Conservation (phyloP, 1,140 invertebrate species). For the Meteorus sp. region DNA sequence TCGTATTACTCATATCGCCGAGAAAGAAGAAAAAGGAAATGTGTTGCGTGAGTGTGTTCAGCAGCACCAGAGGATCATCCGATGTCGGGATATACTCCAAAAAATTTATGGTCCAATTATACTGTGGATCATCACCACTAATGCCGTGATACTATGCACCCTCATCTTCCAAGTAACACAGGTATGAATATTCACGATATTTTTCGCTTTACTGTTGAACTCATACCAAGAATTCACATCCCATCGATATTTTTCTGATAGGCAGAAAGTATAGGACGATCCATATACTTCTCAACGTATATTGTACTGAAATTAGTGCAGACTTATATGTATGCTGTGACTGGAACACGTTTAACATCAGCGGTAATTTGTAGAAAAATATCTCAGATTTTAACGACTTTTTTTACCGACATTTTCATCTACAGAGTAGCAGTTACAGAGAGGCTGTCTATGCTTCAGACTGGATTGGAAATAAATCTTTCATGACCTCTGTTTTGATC, state of each 20-base stretch:
- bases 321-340: not conserved
- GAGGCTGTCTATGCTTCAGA: constrained; percentile 14
- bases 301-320: constrained; percentile 26
- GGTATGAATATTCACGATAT: constrained; percentile 23
- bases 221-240: not conserved
- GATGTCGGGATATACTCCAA: constrained; percentile 17
- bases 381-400: not conserved
- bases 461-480: constrained; percentile 26
- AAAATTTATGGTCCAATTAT: constrained; percentile 24
- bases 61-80: constrained; percentile 1
- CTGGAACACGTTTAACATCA: constrained; percentile 8
- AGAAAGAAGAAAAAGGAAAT: not conserved
- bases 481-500: constrained; percentile 24
- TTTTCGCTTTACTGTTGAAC: not conserved
- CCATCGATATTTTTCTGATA: not conserved
- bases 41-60: not conserved
- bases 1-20: not conserved
- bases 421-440: constrained; percentile 30
- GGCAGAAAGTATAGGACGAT: constrained; percentile 5
- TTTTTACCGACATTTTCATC: not conserved
- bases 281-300: constrained; percentile 4
- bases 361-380: not conserved
- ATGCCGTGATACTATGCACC: constrained; percentile 19
- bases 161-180: constrained; percentile 35
- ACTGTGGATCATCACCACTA: constrained; percentile 1